Evolutionary conservation across 1,140 invertebrate genomes (phyloP), one percentile per base, ranked within the genome.

Genomic region (Dendrolimus punctatus): DNA sequence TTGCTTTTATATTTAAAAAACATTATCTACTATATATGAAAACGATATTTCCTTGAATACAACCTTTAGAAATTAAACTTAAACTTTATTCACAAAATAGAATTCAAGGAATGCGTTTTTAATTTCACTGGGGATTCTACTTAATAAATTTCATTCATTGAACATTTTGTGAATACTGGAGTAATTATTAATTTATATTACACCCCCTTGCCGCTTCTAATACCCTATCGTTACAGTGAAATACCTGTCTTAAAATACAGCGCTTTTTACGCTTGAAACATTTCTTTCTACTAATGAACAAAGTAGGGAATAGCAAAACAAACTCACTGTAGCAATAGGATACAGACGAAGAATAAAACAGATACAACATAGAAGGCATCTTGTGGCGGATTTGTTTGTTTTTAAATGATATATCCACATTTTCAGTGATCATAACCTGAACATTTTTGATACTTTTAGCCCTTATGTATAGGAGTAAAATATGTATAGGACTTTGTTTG

Each of bases 301-400:
- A 58, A 56, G 64, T 72, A 78, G 77, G 73, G 69, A 71, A 71
- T 68, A 66, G 80, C 80, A 81, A 81, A 66, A 60, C 46, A 81
- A 73, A 70, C 50, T 67, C 81, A 78, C 77, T 82, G 81, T 81
- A 80, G 77, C 79, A 71, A 81, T 80, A 81, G 81, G 74, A 72
- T 75, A 77, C 67, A 75, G 76, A 74, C 51, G 64, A 73, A 72
- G 74, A 73, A 69, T 74, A 73, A 77, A 71, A 72, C 81, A 80
- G 72, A 83, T 72, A 81, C 78, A 81, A 85, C 81, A 83, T 60
- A 71, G 66, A 85, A 81, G 76, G 80, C 78, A 79, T 71, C 75
- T 71, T 60, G 72, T 73, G 50, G 40, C 46, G 53, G 48, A 55
- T 51, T 46, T 56, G 52, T 49, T 51, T 48, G 49, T 40, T 23